Conservation (phyloP, 2,113 vertebrate genomes). For the Entelurus aequoreus region DNA sequence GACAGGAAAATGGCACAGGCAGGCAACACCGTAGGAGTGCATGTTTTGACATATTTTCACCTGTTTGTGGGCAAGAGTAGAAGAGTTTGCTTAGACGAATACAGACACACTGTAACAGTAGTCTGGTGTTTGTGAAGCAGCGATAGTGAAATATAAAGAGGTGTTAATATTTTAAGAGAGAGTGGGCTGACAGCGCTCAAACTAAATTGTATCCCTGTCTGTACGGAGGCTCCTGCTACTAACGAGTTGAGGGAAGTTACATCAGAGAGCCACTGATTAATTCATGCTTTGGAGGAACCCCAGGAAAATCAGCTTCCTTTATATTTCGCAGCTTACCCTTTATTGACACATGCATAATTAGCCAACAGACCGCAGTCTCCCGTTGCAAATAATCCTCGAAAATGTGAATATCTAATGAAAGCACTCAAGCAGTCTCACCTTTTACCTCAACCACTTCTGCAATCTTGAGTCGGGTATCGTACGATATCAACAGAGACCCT, state of each 20-base stretch:
- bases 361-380: background rate
- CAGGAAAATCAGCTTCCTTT: slow-evolving; percentile 34
- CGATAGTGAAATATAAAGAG: slow-evolving; percentile 14
- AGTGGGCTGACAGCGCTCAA: slow-evolving; percentile 22
- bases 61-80: too few species aligned
- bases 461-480: background rate
- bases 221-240: slow-evolving; percentile 17
- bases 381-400: background rate
- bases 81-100: too few species aligned
- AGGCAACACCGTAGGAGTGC: too few species aligned
- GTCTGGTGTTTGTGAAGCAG: background rate
- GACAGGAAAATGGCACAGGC: too few species aligned
- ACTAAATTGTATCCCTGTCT: slow-evolving; percentile 19
- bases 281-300: slow-evolving; percentile 43
- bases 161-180: slow-evolving; percentile 7
- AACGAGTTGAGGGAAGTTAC: slow-evolving; percentile 37
- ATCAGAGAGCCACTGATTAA: slow-evolving; percentile 42
- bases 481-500: background rate
- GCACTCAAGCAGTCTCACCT: too few species aligned
- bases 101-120: background rate
- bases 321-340: slow-evolving; percentile 24
- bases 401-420: too few species aligned
- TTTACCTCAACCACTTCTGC: background rate
- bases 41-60: too few species aligned
- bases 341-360: slow-evolving; percentile 1